These are phyloP conservation scores for Drosophila anomelani DNA, from an alignment of 2,888 invertebrate genomes.

Conservation along the genomic window DNA sequence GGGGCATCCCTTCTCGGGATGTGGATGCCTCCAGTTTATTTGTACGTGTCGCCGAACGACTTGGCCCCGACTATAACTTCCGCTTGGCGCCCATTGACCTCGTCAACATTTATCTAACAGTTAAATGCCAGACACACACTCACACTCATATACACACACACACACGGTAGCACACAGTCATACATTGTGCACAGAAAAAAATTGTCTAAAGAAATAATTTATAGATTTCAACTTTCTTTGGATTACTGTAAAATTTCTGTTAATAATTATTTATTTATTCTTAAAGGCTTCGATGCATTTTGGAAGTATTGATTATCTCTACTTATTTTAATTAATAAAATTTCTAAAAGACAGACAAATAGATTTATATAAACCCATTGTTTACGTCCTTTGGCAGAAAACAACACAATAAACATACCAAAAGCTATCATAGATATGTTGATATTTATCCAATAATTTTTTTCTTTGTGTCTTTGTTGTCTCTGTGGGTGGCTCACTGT, in stretches of 20 bases:
- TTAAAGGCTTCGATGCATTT: background rate
- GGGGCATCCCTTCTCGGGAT: conserved; percentile 24
- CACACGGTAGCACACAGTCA: background rate
- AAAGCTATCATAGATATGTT: background rate
- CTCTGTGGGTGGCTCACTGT: conserved; percentile 22
- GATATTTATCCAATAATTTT: conserved; percentile 1
- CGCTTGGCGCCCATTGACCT: conserved; percentile 76
- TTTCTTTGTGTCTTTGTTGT: conserved; percentile 16
- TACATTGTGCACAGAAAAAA: conserved; percentile 22
- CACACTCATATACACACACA: background rate
- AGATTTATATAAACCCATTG: background rate
- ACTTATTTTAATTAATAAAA: background rate
- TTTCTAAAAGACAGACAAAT: too few relatives aligned
- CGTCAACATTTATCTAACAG: conserved; percentile 76
- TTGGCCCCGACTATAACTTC: conserved; percentile 73
- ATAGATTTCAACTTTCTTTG: too few relatives aligned
- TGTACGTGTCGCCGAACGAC: conserved; percentile 68
- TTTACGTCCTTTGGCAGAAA: background rate
- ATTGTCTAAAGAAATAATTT: background rate
- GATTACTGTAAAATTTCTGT: background rate
- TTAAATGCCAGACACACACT: conserved; percentile 55
- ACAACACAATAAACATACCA: background rate
- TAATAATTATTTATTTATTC: background rate
- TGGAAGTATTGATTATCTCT: too few relatives aligned
- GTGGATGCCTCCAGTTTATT: conserved; percentile 58